Base-by-base conservation (phyloP, 2,888 invertebrate species). In the Dolichomitus sp. region DNA sequence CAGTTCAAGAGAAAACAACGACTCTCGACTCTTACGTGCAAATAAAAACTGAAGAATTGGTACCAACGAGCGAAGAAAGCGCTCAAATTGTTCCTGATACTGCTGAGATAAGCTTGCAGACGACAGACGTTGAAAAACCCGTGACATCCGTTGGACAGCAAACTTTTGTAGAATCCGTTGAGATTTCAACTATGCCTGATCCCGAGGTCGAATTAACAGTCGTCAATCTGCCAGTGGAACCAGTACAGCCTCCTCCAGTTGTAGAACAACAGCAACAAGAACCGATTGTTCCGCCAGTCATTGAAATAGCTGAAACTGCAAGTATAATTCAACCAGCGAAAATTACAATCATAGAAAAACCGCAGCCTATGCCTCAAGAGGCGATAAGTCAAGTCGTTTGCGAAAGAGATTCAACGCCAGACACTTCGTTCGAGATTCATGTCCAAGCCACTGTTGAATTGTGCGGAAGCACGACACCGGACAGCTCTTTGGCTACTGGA, bases 401-500 rank as follows among this genome's bases (percentile, higher is more conserved):
- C 0, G 90, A 91, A 1, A 87, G 84, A 50, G 89, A 88, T 37
- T 88, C 87, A 14, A 87, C 87, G 6, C 80, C 89, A 4, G 92
- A 92, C 27, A 84, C 89, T 37, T 91, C 90, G 0, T 89, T 89
- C 57, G 92, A 93, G 77, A 91, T 93, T 61, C 91, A 89, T 63
- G 87, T 93, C 23, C 88, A 89, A 59, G 92, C 93, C 0, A 93
- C 89, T 4, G 88, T 93, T 27, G 91, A 93, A 84, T 59, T 93
- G 33, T 87, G 90, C 3, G 89, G 85, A 45, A 91, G 89, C 30
- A 85, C 86, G 9, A 89, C 90, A 5, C 86, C 90, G 0, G 89
- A 92, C 6, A 83, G 69, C 57, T 84, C 83, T 5, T 73, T 76
- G 9, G 30, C 77, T 2, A 57, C 72, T 9, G 59, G 17, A 4